Evolutionary conservation across 2,888 invertebrate species (phyloP), one percentile per base, ranked within the genome.

Genomic region (Helicoverpa assulta): DNA sequence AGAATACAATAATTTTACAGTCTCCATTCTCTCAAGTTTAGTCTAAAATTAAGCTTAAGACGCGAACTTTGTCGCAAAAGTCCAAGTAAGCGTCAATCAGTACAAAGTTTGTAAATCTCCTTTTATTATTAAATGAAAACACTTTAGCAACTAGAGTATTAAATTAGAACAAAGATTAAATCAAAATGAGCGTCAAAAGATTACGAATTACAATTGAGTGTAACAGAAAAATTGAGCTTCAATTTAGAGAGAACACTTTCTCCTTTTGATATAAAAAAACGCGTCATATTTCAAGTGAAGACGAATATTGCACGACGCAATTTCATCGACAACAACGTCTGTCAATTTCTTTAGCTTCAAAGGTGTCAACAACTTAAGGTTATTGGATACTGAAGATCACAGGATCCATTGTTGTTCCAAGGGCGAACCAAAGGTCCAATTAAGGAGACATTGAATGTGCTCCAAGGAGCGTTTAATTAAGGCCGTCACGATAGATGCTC

Each of bases 391-490:
- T 57, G 37, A 67, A 53, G 37, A 60, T 37, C 29, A 33, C 70
- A 21, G 29, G 68, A 67, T 59, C 63, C 64, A 52, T 57, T 66
- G 57, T 65, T 53, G 58, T 70, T 58, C 71, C 77, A 65, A 76
- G 78, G 75, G 19, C 72, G 59, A 68, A 57, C 52, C 62, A 37
- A 78, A 80, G 73, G 81, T 52, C 79, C 83, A 85, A 86, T 89
- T 82, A 84, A 76, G 73, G 68, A 81, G 82, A 78, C 85, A 85
- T 86, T 83, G 81, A 78, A 81, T 78, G 79, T 21, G 69, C 81
- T 73, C 81, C 61, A 78, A 79, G 87, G 88, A 83, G 75, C 70
- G 67, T 76, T 86, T 92, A 90, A 92, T 91, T 88, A 90, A 83
- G 81, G 82, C 71, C 80, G 82, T 83, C 90, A 89, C 89, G 89